Evolutionary conservation across 1,140 invertebrate species (phyloP).

Genomic region (Sycophila sp.): DNA sequence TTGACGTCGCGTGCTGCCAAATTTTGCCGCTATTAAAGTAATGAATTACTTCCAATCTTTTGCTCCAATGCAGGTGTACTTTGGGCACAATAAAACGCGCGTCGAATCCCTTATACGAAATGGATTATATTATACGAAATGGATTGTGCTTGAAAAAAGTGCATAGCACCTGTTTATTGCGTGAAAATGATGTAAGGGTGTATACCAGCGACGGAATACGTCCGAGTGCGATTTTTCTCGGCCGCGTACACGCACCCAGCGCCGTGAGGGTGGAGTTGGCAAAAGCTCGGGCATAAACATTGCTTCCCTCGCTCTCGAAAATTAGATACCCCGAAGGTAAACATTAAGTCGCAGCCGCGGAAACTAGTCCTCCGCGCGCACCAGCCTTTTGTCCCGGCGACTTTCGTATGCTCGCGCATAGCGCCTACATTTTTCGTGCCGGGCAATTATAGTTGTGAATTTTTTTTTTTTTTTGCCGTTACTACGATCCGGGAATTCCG

Average conservation of each 20-base stretch:
- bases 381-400: neutral
- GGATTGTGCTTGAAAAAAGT: too few relatives aligned
- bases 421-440: conserved; percentile 21
- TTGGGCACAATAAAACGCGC: too few relatives aligned
- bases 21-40: conserved; percentile 8
- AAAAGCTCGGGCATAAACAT: conserved; percentile 18
- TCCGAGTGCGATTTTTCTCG: neutral
- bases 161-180: too few relatives aligned
- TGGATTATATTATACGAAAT: neutral
- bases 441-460: conserved; percentile 14
- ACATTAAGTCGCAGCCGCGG: conserved; percentile 28
- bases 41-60: conserved; percentile 13
- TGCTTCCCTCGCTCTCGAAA: conserved; percentile 5
- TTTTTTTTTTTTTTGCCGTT: too few relatives aligned
- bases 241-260: neutral
- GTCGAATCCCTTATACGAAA: too few relatives aligned
- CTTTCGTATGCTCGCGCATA: neutral
- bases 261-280: conserved; percentile 15
- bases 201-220: too few relatives aligned
- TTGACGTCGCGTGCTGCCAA: conserved; percentile 11
- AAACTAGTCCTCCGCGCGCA: conserved; percentile 20
- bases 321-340: conserved; percentile 28
- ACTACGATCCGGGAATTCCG: conserved; percentile 4
- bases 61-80: neutral
- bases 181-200: neutral